A percentile compares a stretch with the other conserved stretches of the same genome.
Conservation (phyloP, 2,113 vertebrate genomes). For the Ramphastos sulfuratus region DNA sequence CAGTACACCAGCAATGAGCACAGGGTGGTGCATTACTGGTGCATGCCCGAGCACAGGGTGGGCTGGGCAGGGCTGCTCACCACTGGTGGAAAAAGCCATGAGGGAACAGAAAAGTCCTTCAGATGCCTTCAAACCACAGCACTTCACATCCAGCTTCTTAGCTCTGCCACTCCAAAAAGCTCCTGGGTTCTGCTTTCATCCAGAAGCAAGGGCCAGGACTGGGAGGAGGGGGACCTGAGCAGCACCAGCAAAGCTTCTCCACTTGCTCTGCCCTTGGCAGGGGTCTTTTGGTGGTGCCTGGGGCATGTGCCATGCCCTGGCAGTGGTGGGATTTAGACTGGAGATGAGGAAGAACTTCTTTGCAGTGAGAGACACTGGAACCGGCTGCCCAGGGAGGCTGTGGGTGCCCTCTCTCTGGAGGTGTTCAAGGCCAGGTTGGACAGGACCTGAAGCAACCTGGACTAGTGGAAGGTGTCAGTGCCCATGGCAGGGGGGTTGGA, state of each 20-base stretch:
- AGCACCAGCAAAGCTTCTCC: background rate
- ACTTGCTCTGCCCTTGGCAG: background rate
- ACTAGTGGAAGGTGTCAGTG: too few species aligned
- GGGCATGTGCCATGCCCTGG: background rate
- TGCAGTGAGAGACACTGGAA: too few species aligned
- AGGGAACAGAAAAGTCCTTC: background rate
- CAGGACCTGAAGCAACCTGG: too few species aligned
- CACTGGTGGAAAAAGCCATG: background rate
- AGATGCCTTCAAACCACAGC: background rate
- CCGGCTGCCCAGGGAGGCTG: too few species aligned
- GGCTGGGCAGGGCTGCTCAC: background rate
- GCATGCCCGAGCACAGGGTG: fast-evolving
- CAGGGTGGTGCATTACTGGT: background rate
- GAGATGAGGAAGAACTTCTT: too few species aligned
- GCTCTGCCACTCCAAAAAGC: background rate
- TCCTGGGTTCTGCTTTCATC: background rate
- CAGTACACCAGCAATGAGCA: fast-evolving
- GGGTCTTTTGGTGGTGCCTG: background rate
- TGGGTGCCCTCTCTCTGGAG: too few species aligned
- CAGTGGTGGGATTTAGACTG: too few species aligned
- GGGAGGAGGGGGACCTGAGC: background rate
- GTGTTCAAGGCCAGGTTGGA: too few species aligned
- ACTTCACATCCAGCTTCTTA: background rate
- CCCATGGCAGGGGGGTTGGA: too few species aligned
- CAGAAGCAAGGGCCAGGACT: background rate